Conservation (phyloP, 2,797 vertebrate species). For the Acrossocheilus fasciatus region DNA sequence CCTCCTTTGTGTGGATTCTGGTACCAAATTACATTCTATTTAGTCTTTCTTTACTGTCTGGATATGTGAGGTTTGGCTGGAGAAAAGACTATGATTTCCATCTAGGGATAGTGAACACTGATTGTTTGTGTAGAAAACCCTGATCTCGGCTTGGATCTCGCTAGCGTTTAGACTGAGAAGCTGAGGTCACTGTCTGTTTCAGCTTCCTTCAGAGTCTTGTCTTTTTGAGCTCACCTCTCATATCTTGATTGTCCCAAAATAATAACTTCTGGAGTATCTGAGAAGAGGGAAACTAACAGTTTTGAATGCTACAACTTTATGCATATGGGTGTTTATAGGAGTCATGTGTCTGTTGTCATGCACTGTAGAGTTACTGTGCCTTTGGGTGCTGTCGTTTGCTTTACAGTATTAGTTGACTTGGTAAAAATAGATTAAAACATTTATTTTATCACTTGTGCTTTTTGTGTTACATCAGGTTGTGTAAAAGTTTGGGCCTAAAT, state of each 20-base stretch:
- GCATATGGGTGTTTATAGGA: slow-evolving; percentile 61
- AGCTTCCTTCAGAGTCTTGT: slow-evolving; percentile 27
- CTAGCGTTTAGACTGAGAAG: slow-evolving; percentile 31
- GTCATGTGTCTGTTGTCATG: slow-evolving; percentile 66
- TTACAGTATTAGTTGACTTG: neutral
- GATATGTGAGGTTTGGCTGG: slow-evolving; percentile 49
- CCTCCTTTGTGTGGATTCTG: slow-evolving; percentile 49
- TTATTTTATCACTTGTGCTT: neutral
- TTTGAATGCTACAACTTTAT: neutral
- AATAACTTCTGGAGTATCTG: neutral
- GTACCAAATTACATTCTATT: slow-evolving; percentile 52
- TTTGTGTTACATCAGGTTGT: neutral
- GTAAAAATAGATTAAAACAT: neutral
- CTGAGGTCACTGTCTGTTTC: slow-evolving; percentile 45
- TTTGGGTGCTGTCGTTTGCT: slow-evolving; percentile 2
- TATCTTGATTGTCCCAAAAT: neutral
- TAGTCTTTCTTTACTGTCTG: slow-evolving; percentile 58
- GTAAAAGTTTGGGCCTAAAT: neutral
- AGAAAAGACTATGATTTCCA: slow-evolving; percentile 63
- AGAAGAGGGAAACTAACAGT: neutral
- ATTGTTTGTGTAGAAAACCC: slow-evolving; percentile 57
- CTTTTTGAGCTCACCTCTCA: slow-evolving; percentile 7
- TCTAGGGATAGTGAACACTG: slow-evolving; percentile 39
- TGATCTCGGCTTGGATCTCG: slow-evolving; percentile 37
- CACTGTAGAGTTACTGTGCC: slow-evolving; percentile 58